Evolutionary conservation across 1,140 invertebrate species (phyloP), one percentile per base, ranked within the genome.

Genomic region (Spodoptera frugiperda): DNA sequence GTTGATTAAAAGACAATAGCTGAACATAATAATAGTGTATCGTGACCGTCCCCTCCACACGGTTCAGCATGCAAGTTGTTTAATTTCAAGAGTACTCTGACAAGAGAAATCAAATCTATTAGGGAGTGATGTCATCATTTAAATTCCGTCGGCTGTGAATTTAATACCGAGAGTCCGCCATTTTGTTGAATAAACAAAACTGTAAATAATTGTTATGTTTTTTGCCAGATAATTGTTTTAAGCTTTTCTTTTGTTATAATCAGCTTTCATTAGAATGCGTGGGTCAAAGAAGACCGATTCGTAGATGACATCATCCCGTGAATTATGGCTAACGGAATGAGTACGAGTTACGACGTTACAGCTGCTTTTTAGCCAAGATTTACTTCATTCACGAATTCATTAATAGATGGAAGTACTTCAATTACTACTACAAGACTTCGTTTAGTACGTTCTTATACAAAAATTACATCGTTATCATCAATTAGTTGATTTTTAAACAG

Each of bases 81-180:
- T 67, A 49, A 44, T 63, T 63, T 63, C 59, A 44, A 63, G 9
- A 63, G 59, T 10, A 44, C 25, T 17, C 59, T 44, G 33, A 61
- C 30, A 44, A 61, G 57, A 61, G 63, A 67, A 14, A 67, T 67
- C 63, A 21, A 48, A 25, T 67, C 63, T 67, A 67, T 48, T 21
- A 67, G 17, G 19, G 33, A 63, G 17, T 67, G 63, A 67, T 49
- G 44, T 67, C 17, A 67, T 67, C 63, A 49, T 67, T 48, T 5
- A 67, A 48, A 67, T 48, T 48, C 30, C 44, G 14, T 44, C n/a
- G 8, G 11, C 33, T 63, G 17, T 63, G 59, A 12, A 63, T 53
- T 53, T 10, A 17, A 10, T 39, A 39, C 33, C 33, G 51, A 53
- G 15, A 53, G n/a, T 53, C 17, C 44, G 17, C 44, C 33, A 17